Conservation (phyloP, 2,888 invertebrate species). For the Ochropleura plecta region DNA sequence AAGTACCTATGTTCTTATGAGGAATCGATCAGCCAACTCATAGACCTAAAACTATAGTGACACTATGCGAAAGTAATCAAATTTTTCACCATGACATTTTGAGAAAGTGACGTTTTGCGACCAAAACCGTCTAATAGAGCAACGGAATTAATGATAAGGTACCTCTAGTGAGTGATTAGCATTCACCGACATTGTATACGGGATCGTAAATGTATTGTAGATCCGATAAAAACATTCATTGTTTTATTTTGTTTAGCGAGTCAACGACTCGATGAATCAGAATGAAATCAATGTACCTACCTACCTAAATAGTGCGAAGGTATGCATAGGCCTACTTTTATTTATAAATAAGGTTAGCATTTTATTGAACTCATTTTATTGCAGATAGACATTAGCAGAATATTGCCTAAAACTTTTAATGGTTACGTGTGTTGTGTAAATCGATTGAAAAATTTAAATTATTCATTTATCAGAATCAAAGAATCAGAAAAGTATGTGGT, state of each 20-base stretch:
- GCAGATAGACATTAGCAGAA: background rate
- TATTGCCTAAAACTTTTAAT: no score
- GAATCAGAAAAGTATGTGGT: background rate
- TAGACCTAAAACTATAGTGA: no score
- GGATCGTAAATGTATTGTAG: slow-evolving; percentile 1
- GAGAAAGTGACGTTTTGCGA: no score
- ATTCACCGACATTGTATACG: slow-evolving; percentile 13
- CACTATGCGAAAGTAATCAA: no score
- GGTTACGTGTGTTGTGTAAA: background rate
- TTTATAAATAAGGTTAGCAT: slow-evolving; percentile 18
- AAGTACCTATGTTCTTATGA: no score
- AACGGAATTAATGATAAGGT: no score
- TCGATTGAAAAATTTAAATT: background rate
- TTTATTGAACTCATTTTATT: background rate
- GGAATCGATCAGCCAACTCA: no score
- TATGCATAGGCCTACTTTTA: background rate
- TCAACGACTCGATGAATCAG: slow-evolving; percentile 41
- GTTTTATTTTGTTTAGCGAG: slow-evolving; percentile 40
- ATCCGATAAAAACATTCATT: slow-evolving; percentile 32
- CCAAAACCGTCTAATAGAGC: no score
- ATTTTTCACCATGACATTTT: no score
- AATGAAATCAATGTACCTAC: slow-evolving; percentile 16
- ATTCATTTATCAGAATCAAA: background rate
- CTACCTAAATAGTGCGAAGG: slow-evolving; percentile 34
- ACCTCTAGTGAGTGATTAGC: background rate